phyloP scores from a whole-genome alignment of 2,113 vertebrate species.

The Mystacornis crossleyi region DNA sequence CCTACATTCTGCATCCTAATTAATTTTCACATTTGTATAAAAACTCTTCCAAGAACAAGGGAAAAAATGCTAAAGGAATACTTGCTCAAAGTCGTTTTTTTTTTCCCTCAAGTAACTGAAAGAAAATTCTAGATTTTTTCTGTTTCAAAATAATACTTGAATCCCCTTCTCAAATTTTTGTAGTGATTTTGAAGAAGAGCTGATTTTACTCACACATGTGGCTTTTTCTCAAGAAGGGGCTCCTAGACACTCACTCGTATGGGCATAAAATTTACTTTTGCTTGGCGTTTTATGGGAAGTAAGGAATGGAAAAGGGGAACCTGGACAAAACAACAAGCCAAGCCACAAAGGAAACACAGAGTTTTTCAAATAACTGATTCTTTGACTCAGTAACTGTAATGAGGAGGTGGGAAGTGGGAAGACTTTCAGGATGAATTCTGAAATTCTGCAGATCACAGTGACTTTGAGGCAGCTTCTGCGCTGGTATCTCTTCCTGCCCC shows the following conservation, averaged over 20 bases:
- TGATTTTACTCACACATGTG: neutral
- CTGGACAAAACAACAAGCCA: neutral
- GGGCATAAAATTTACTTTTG: neutral
- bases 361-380: neutral
- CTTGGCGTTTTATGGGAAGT: neutral
- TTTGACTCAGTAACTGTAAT: neutral
- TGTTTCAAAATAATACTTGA: neutral
- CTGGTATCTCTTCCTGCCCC: neutral
- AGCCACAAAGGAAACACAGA: neutral
- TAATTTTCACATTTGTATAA: constrained; percentile 43
- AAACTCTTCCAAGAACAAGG: neutral
- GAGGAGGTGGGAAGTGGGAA: neutral
- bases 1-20: constrained; percentile 33
- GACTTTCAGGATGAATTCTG: neutral
- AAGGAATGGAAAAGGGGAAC: neutral
- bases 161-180: neutral
- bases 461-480: neutral
- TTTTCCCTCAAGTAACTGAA: neutral
- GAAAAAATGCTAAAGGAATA: neutral
- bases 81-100: neutral
- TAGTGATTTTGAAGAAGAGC: neutral
- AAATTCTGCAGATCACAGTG: neutral
- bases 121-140: neutral
- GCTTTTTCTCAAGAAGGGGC: neutral
- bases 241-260: neutral